Evolutionary conservation across 2,888 invertebrate genomes (phyloP).

Genomic region (Aethes cnicana): DNA sequence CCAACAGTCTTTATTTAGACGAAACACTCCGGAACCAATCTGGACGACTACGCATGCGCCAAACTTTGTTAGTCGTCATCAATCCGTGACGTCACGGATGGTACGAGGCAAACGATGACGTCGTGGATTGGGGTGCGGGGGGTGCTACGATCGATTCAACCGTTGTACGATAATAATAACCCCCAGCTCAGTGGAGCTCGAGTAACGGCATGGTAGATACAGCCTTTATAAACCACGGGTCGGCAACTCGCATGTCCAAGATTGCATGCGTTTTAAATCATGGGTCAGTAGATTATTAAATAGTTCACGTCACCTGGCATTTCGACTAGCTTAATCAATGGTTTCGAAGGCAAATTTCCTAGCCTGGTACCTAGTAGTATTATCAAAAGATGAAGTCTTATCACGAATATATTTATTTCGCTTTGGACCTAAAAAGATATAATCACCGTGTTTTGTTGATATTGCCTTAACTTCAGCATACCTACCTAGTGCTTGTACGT

Average conservation of each 20-base stretch:
- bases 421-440: too few species aligned
- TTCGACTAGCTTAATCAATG: conserved; percentile 1
- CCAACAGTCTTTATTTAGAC: conserved; percentile 29
- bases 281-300: conserved; percentile 60
- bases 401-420: too few species aligned
- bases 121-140: conserved; percentile 45
- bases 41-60: conserved; percentile 8
- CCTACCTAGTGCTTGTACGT: too few species aligned
- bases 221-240: conserved; percentile 66
- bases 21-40: conserved; percentile 8
- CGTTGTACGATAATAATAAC: conserved; percentile 51
- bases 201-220: conserved; percentile 52
- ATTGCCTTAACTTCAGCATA: too few species aligned
- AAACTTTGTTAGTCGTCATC: conserved; percentile 20
- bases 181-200: conserved; percentile 65
- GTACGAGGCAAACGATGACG: conserved; percentile 62
- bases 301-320: conserved; percentile 54
- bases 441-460: too few species aligned
- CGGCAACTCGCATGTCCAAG: conserved; percentile 63
- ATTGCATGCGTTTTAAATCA: conserved; percentile 46
- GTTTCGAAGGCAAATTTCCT: too few species aligned
- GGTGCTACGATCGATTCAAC: conserved; percentile 57
- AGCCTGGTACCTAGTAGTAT: too few species aligned
- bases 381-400: too few species aligned
- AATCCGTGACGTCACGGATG: conserved; percentile 34